These are phyloP conservation scores for Sitta carolinensis DNA, from an alignment of 2,797 vertebrate genomes.

Conservation along the genomic window DNA sequence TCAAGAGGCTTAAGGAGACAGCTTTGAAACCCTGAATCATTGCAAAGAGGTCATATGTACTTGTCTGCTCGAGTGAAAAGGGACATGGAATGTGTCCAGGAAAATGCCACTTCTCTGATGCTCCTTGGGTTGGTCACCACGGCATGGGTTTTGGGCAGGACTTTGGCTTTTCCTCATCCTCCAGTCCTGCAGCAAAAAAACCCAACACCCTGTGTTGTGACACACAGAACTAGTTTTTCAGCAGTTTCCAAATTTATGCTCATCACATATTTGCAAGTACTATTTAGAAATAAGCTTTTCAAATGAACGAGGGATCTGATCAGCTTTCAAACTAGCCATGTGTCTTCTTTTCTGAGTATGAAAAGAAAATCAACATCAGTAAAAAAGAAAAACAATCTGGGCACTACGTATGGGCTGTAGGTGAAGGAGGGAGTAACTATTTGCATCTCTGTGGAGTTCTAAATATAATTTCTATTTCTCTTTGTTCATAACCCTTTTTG, in stretches of 20 bases:
- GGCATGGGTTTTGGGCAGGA: slow-evolving; percentile 56
- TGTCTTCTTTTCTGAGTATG: slow-evolving; percentile 50
- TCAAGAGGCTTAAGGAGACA: slow-evolving; percentile 67
- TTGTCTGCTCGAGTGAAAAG: slow-evolving; percentile 26
- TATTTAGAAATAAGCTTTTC: slow-evolving; percentile 76
- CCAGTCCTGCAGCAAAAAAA: slow-evolving; percentile 46
- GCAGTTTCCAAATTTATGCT: slow-evolving; percentile 73
- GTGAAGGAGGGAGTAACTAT: slow-evolving; percentile 40
- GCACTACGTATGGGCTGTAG: neutral
- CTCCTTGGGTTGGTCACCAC: neutral
- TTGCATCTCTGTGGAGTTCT: slow-evolving; percentile 39
- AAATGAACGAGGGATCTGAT: slow-evolving; percentile 71
- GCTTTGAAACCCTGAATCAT: slow-evolving; percentile 69
- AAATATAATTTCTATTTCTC: slow-evolving; percentile 50
- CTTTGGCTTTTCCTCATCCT: slow-evolving; percentile 44
- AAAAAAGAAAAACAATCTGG: slow-evolving; percentile 53
- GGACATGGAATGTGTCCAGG: slow-evolving; percentile 50
- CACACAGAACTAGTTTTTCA: slow-evolving; percentile 70
- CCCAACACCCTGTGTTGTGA: slow-evolving; percentile 72
- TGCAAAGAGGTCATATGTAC: slow-evolving; percentile 59
- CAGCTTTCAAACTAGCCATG: slow-evolving; percentile 63
- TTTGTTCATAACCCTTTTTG: slow-evolving; percentile 52
- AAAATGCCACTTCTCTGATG: slow-evolving; percentile 61
- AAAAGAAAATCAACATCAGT: slow-evolving; percentile 54
- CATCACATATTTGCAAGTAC: slow-evolving; percentile 73